Evolutionary conservation across 2,888 invertebrate species (phyloP), one percentile per base, ranked within the genome.

Genomic region (Himalopsyche japonica): DNA sequence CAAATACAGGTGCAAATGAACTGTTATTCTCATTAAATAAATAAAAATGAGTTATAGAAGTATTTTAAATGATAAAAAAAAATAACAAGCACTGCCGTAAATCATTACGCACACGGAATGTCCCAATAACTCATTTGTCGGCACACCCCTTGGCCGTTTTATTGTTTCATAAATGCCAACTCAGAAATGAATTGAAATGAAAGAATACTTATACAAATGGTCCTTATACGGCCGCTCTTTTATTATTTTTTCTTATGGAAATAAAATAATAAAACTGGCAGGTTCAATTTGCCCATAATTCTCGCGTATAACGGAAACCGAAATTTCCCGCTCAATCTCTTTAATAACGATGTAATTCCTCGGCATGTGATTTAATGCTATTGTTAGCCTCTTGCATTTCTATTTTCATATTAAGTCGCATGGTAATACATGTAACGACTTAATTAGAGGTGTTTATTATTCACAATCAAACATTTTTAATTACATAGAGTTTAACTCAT

Each of bases 131-230:
- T 86, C 84, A 86, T 83, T 81, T 78, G 80, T 34, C 77, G 57
- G 76, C 80, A 78, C 82, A 82, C 82, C 82, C 86, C 79, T 76
- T 64, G 43, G 7, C 24, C 30, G 57, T 70, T 86, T 84, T 86
- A 84, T 84, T 83, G 84, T 86, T 84, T 84, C 84, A 83, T 82
- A 86, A 83, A 85, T 79, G 82, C 83, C 83, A 81, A 82, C 43
- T 37, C 79, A 32, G 34, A 83, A 83, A 43, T 47, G 37, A 76
- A 49, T 76, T 43, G 27, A 79, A 79, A 79, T 82, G 70, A 82
- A 49, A 82, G 70, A 82, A 82, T 77, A 77, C 34, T 27, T 27
- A 3, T 37, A 37, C 77, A 34, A 77, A 77, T 77, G 77, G 15
- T 70, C 20, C 27, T 70, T 70, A 70, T 70, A 70, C 30, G 70